Conservation (phyloP, 2,888 invertebrate species). For the Chloromyia formosa region DNA sequence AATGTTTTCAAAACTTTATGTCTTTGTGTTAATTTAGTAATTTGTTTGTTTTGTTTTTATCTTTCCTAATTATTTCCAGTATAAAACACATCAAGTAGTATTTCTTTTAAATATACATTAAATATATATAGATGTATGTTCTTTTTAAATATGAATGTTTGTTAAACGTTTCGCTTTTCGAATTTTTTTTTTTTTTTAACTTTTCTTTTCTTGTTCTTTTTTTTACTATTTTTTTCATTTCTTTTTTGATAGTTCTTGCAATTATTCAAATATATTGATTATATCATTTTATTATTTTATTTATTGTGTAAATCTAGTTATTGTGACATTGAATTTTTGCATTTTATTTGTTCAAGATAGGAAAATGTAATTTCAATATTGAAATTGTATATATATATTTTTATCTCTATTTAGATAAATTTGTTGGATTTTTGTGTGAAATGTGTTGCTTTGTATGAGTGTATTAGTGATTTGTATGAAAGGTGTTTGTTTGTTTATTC, state of each 20-base stretch:
- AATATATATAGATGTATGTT: constrained; percentile 12
- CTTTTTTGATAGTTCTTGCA: not conserved
- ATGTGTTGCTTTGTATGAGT: not conserved
- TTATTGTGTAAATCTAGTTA: constrained; percentile 21
- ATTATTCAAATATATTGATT: not conserved
- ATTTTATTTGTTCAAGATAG: not conserved
- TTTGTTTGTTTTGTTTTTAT: not conserved
- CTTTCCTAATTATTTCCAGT: constrained; percentile 17
- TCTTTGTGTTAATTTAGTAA: not conserved
- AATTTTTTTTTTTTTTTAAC: not conserved
- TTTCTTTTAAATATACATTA: constrained; percentile 9
- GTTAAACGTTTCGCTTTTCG: not conserved
- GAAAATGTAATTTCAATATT: not conserved
- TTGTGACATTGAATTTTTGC: constrained; percentile 23
- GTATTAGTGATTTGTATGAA: not conserved
- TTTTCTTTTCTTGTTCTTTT: constrained; percentile 6
- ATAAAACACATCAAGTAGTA: constrained; percentile 36
- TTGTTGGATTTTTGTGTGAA: not conserved
- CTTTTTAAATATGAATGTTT: constrained; percentile 8
- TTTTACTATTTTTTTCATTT: not conserved
- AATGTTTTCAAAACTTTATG: no score
- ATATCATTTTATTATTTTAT: not conserved
- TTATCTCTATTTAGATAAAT: not conserved
- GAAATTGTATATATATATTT: not conserved
- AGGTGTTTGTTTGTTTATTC: no score